Evolutionary conservation across 1,140 invertebrate genomes (phyloP).

Genomic region (Agrypnia vestita): DNA sequence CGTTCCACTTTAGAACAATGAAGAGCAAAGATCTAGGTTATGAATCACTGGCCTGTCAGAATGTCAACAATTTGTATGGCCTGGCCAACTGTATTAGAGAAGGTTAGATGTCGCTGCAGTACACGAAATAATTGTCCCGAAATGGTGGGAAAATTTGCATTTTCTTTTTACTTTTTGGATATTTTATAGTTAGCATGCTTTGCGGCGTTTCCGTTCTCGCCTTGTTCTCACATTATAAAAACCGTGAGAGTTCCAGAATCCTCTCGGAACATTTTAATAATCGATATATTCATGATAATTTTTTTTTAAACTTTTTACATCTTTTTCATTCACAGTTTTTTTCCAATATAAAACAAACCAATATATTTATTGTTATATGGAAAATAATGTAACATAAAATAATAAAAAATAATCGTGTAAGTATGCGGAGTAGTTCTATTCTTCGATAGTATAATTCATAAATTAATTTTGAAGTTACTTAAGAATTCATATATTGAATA

Average conservation of each 20-base stretch:
- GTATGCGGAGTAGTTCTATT: too few relatives aligned
- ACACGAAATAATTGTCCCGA: background rate
- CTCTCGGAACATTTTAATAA: too few relatives aligned
- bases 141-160: constrained; percentile 4
- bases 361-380: too few relatives aligned
- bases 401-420: too few relatives aligned
- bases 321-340: too few relatives aligned
- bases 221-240: background rate
- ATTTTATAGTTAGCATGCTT: background rate
- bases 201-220: constrained; percentile 8
- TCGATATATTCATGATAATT: background rate
- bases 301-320: background rate
- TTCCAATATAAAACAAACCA: too few relatives aligned
- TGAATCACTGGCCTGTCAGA: constrained; percentile 34
- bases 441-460: too few relatives aligned
- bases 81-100: constrained; percentile 6
- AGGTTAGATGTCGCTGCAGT: constrained; percentile 32
- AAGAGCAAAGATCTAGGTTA: constrained; percentile 42
- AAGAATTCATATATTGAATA: too few relatives aligned
- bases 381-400: too few relatives aligned
- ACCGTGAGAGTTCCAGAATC: too few relatives aligned
- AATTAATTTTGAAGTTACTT: too few relatives aligned
- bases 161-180: constrained; percentile 1
- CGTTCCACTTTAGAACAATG: constrained; percentile 36
- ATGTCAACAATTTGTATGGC: constrained; percentile 5